Conservation (phyloP, 1,140 invertebrate genomes). For the Thaumetopoea pityocampa region DNA sequence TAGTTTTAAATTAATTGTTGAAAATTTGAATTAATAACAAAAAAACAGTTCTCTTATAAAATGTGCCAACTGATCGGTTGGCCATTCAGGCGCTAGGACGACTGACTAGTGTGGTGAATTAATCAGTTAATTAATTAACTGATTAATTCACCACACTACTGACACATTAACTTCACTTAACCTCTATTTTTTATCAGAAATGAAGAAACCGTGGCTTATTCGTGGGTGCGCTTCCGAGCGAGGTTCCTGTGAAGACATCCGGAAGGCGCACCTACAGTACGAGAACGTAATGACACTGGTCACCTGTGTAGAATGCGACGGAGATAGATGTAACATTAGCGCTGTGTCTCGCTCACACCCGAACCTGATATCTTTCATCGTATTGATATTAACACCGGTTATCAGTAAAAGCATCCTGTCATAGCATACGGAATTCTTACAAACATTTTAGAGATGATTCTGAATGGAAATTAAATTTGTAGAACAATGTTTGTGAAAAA, state of each 20-base stretch:
- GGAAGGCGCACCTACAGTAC: constrained; percentile 25
- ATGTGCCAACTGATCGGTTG: too few relatives aligned
- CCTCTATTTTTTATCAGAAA: constrained; percentile 30
- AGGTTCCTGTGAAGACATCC: constrained; percentile 44
- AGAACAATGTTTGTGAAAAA: too few relatives aligned
- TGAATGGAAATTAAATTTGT: too few relatives aligned
- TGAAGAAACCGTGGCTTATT: constrained; percentile 39
- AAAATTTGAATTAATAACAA: too few relatives aligned
- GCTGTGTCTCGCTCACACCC: constrained; percentile 30
- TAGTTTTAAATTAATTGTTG: too few relatives aligned
- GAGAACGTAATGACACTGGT: constrained; percentile 32
- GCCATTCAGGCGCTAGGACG: too few relatives aligned
- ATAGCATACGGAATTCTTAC: constrained; percentile 15
- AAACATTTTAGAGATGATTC: background rate
- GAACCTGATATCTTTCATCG: constrained; percentile 33
- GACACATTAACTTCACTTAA: background rate
- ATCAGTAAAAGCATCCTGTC: constrained; percentile 42
- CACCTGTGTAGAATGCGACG: constrained; percentile 44
- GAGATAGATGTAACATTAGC: constrained; percentile 46
- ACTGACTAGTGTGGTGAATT: too few relatives aligned
- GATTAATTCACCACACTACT: background rate
- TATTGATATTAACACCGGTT: constrained; percentile 36
- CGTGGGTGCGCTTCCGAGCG: constrained; percentile 51
- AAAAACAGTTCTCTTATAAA: too few relatives aligned
- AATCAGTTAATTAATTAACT: too few relatives aligned